phyloP scores from a whole-genome alignment of 2,888 invertebrate species.

The Subacronicta megacephala region DNA sequence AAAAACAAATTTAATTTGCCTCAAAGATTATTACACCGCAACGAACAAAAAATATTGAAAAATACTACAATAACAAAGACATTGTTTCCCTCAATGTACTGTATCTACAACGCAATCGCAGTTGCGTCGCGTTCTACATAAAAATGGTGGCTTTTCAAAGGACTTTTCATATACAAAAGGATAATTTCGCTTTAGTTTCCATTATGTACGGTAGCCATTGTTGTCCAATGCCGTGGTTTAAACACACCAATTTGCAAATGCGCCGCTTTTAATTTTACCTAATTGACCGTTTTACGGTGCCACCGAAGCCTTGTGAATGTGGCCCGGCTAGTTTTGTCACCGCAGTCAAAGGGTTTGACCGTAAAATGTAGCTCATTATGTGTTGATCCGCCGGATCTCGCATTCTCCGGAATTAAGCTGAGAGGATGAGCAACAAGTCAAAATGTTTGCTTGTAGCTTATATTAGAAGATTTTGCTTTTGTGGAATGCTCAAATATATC shows the following conservation, averaged over 20 bases:
- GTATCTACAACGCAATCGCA: slow-evolving; percentile 61
- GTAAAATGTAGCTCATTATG: slow-evolving; percentile 44
- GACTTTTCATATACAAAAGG: slow-evolving; percentile 79
- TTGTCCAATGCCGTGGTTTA: slow-evolving; percentile 64
- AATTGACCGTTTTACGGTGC: slow-evolving; percentile 55
- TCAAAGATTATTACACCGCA: slow-evolving; percentile 21
- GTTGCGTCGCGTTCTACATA: slow-evolving; percentile 63
- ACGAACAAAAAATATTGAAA: slow-evolving; percentile 47
- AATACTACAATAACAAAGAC: slow-evolving; percentile 56
- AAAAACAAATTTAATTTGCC: slow-evolving; percentile 17
- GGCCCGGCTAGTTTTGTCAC: slow-evolving; percentile 41
- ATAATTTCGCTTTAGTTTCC: slow-evolving; percentile 76
- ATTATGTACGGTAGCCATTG: slow-evolving; percentile 68
- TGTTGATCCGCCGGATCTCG: slow-evolving; percentile 35
- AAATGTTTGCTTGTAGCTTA: slow-evolving; percentile 25
- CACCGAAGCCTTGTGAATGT: slow-evolving; percentile 42
- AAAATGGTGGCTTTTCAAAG: slow-evolving; percentile 67
- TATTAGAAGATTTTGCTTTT: slow-evolving; percentile 2
- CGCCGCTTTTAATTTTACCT: slow-evolving; percentile 60
- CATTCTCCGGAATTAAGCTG: slow-evolving; percentile 40
- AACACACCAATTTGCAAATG: slow-evolving; percentile 69
- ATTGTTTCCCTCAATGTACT: slow-evolving; percentile 65
- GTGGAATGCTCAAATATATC: neutral
- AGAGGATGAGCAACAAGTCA: slow-evolving; percentile 48
- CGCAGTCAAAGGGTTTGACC: slow-evolving; percentile 52